Percentiles rank a stretch among this genome's conserved stretches.
Evolutionary conservation across 2,888 invertebrate genomes (phyloP).

Genomic region (Harpalus rufipes): DNA sequence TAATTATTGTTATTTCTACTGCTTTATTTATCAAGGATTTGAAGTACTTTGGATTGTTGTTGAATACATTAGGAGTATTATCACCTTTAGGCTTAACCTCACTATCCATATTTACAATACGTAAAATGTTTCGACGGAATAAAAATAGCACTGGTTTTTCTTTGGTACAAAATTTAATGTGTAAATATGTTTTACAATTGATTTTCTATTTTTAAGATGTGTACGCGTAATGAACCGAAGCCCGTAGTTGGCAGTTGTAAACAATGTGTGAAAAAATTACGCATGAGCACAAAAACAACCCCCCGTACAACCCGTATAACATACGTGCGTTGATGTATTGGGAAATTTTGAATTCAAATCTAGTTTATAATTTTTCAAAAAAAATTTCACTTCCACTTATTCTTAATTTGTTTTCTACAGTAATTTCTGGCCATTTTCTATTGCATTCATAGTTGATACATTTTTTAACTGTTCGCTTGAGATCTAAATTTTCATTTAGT

Average conservation of each 20-base stretch:
- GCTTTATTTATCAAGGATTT: slow-evolving; percentile 73
- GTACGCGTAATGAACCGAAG: not conserved
- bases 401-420: not conserved
- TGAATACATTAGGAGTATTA: slow-evolving; percentile 15
- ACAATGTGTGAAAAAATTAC: not conserved
- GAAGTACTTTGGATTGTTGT: slow-evolving; percentile 71
- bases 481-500: slow-evolving; percentile 5
- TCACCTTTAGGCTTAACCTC: slow-evolving; percentile 12
- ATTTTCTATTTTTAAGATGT: not conserved
- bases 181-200: not conserved
- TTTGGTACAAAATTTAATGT: not conserved
- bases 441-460: slow-evolving; percentile 17
- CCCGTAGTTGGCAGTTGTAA: not conserved
- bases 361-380: not conserved
- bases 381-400: not conserved
- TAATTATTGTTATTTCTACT: slow-evolving; percentile 72
- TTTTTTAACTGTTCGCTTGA: not conserved
- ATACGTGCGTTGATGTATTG: no score
- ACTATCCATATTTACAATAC: slow-evolving; percentile 24
- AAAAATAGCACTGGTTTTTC: not conserved
- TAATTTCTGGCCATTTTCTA: not conserved
- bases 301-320: no score
- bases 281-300: not conserved
- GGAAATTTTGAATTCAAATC: no score
- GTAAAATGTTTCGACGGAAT: not conserved